Conservation (phyloP, 2,888 invertebrate genomes). For the Chironomus riparius region DNA sequence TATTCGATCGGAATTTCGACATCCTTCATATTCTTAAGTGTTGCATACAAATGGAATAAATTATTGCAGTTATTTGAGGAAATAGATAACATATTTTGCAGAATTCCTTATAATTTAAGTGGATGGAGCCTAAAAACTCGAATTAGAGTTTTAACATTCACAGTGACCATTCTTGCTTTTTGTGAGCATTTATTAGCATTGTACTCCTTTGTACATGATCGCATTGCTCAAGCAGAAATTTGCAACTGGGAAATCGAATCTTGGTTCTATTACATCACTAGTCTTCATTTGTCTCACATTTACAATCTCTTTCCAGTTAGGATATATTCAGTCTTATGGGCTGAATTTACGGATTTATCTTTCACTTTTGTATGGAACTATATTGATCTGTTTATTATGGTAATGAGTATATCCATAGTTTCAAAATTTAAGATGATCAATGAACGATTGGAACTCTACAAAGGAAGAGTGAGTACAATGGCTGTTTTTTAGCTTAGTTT, state of each 20-base stretch:
- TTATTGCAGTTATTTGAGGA: neutral
- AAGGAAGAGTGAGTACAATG: neutral
- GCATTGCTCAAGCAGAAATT: neutral
- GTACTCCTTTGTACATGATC: neutral
- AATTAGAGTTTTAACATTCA: neutral
- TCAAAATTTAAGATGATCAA: neutral
- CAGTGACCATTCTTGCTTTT: neutral
- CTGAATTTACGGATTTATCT: neutral
- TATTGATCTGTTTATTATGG: neutral
- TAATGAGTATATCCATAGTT: neutral
- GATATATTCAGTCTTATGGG: neutral
- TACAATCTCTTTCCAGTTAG: neutral
- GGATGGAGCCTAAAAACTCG: neutral
- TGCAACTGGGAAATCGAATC: neutral
- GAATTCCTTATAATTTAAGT: neutral
- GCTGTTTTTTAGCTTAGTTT: no score
- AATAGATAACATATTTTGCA: neutral
- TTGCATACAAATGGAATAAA: neutral
- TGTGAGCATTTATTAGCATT: neutral
- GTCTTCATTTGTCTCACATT: neutral
- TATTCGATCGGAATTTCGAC: no score
- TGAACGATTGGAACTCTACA: neutral
- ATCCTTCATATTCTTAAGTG: no score
- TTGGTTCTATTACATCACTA: neutral
- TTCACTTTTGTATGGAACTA: neutral